Conservation (phyloP, 53 echinoderm and acorn worm species). For the Echinarachnius parma region DNA sequence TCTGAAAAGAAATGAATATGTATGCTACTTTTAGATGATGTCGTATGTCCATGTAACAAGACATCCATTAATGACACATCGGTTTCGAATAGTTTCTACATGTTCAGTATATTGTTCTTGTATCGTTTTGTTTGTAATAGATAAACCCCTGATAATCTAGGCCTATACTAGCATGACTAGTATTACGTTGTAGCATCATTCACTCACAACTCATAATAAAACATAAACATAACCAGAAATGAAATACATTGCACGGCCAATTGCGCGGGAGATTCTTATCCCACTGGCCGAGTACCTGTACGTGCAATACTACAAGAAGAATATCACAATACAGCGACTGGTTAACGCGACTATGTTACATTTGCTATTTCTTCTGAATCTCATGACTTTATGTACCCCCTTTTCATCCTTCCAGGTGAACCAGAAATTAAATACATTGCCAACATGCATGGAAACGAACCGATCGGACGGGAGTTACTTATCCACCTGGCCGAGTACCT, state of each 20-base stretch:
- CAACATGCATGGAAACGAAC: slow-evolving; percentile 89
- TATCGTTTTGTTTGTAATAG: too few species aligned
- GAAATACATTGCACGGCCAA: slow-evolving; percentile 74
- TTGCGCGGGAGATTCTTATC: slow-evolving; percentile 61
- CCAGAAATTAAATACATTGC: slow-evolving; percentile 83
- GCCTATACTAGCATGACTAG: too few species aligned
- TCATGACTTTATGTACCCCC: too few species aligned
- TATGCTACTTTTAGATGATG: too few species aligned
- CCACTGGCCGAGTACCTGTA: slow-evolving; percentile 73
- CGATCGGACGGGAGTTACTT: slow-evolving; percentile 63
- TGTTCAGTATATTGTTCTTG: too few species aligned
- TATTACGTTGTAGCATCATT: too few species aligned
- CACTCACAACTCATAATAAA: too few species aligned
- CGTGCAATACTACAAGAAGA: slow-evolving; percentile 56
- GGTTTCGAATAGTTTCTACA: too few species aligned
- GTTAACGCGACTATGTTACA: slow-evolving; percentile 67
- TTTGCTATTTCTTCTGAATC: slow-evolving; percentile 70
- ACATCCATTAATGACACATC: too few species aligned
- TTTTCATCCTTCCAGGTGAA: slow-evolving; percentile 48
- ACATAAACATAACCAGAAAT: slow-evolving; percentile 83
- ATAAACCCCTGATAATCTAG: too few species aligned
- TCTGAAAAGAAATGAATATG: too few species aligned
- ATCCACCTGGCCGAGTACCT: slow-evolving; percentile 70
- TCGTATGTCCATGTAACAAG: too few species aligned
- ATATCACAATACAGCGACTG: slow-evolving; percentile 56